Percentiles rank a stretch among this genome's conserved stretches.
Conservation (phyloP, 2,797 vertebrate genomes). For the Pantherophis vulpinus region DNA sequence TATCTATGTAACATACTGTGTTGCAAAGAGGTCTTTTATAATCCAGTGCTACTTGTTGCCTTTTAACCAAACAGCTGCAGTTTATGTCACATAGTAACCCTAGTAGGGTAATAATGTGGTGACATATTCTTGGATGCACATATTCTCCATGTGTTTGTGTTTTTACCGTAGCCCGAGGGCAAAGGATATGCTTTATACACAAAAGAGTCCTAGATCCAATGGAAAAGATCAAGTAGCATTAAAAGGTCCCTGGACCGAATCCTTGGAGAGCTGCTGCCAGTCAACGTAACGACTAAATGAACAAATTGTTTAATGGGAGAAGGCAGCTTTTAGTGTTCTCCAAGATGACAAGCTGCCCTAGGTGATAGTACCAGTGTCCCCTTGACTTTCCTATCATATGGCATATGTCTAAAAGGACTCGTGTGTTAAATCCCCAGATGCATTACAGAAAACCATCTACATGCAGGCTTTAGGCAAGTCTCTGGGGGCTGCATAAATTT, state of each 20-base stretch:
- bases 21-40: neutral
- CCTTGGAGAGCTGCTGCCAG: neutral
- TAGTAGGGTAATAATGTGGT: neutral
- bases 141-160: neutral
- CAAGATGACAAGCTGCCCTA: neutral
- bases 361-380: constrained; percentile 7
- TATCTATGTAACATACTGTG: neutral
- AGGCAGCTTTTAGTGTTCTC: neutral
- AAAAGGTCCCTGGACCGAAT: neutral
- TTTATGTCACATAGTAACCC: neutral
- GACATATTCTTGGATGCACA: constrained; percentile 11
- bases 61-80: neutral
- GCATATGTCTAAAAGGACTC: neutral
- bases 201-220: neutral
- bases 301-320: neutral
- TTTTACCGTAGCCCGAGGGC: neutral
- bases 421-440: neutral
- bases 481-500: constrained; percentile 16
- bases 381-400: constrained; percentile 29
- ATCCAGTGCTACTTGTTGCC: neutral
- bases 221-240: neutral
- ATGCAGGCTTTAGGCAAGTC: neutral
- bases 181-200: neutral
- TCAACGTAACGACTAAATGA: neutral
- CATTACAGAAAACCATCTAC: neutral